Evolutionary conservation across 1,140 invertebrate species (phyloP), one percentile per base, ranked within the genome.

Genomic region (Hylaeus anthracinus): DNA sequence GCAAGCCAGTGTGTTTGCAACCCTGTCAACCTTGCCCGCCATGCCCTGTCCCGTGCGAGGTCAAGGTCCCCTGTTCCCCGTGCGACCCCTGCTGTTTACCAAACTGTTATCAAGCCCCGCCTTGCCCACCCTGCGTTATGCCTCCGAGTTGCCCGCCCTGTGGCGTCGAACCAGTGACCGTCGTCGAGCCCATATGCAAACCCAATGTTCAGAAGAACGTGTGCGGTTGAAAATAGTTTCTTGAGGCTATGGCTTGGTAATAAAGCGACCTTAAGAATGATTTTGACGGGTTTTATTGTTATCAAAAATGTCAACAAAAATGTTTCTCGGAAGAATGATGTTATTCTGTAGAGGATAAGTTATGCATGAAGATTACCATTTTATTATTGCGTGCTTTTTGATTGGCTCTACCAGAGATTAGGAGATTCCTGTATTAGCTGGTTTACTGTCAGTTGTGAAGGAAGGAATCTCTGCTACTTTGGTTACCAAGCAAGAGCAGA

Each of bases 1-100:
- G 87, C 71, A 90, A 89, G 66, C 88, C 90, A 1, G 71, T 90
- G 9, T 86, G 82, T 72, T 72, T 87, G 41, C 82, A 85, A 63
- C 71, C 88, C 6, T 86, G 78, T n/a, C 81, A 78, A 26, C 74
- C 82, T 1, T 86, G 86, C 60, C 66, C 74, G 64, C 81, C 88
- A 14, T 80, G 84, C 41, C 71, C 67, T 12, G 48, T 56, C 56
- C 26, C 76, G 3, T 66, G 56, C 41, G 77, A 64, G 9, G 2
- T 14, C 43, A 60, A 78, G 39, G 12, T 86, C 60, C 45, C 79
- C 63, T 39, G 77, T 5, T 66, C 75, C 3, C 51, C 79, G 9
- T 85, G 81, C 10, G 77, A 88, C 1, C 80, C 72, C 0, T 74
- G 69, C 10, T 72, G 74, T 26, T 60, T 64, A 66, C 74, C 79